These are phyloP conservation scores for Halichondria panicea DNA, from an alignment of 37 sponge, comb jelly and placozoan species.

Conservation along the genomic window DNA sequence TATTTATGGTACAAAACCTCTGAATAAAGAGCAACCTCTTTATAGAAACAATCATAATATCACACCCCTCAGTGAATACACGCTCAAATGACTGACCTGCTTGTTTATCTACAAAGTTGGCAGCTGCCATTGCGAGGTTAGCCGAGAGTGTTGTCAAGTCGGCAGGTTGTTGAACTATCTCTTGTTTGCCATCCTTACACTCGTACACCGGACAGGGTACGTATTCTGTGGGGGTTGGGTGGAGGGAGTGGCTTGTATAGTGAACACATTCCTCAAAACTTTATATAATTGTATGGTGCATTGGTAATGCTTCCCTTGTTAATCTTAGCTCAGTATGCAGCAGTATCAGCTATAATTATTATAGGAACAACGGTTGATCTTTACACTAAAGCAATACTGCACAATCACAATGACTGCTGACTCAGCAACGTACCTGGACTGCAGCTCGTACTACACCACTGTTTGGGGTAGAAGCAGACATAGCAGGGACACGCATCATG, in stretches of 20 bases:
- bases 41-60: too few species aligned
- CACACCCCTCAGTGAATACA: too few species aligned
- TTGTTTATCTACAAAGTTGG: constrained; percentile 40
- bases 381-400: background rate
- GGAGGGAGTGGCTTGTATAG: too few species aligned
- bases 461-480: constrained; percentile 68
- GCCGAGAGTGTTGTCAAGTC: constrained; percentile 50
- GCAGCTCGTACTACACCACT: constrained; percentile 30
- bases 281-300: too few species aligned
- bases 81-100: constrained; percentile 59
- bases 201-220: constrained; percentile 58
- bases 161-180: constrained; percentile 69
- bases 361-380: too few species aligned
- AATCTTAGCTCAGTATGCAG: too few species aligned
- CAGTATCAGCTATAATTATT: too few species aligned
- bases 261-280: too few species aligned
- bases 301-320: too few species aligned
- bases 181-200: constrained; percentile 1
- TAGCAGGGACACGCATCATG: constrained; percentile 72
- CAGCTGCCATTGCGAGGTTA: constrained; percentile 35
- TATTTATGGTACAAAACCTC: too few species aligned
- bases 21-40: too few species aligned
- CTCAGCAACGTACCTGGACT: constrained; percentile 4
- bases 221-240: constrained; percentile 27
- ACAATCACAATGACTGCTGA: background rate